Percentiles rank a stretch among this genome's conserved stretches.
Evolutionary conservation across 2,888 invertebrate genomes (phyloP).

Genomic region (Cheilosia scutellata): DNA sequence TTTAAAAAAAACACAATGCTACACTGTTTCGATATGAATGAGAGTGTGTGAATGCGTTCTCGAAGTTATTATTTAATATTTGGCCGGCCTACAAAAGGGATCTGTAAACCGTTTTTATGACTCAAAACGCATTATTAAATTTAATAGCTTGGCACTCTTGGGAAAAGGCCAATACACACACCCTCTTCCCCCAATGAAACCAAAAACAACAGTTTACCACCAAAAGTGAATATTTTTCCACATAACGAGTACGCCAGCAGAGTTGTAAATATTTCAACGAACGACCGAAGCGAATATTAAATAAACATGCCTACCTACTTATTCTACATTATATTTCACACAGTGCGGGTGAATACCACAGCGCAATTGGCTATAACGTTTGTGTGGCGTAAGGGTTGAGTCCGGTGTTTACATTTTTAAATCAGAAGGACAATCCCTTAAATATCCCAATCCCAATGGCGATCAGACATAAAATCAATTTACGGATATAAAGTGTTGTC

Average conservation of each 20-base stretch:
- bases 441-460: constrained; percentile 17
- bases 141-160: constrained; percentile 60
- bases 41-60: background rate
- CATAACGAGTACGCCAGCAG: constrained; percentile 26
- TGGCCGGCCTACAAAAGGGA: constrained; percentile 30
- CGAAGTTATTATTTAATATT: constrained; percentile 44
- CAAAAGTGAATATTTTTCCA: constrained; percentile 49
- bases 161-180: constrained; percentile 19
- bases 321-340: constrained; percentile 7
- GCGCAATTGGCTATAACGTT: background rate
- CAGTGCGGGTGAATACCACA: background rate
- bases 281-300: constrained; percentile 60
- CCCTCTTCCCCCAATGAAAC: background rate
- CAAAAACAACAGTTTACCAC: constrained; percentile 12
- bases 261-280: constrained; percentile 52
- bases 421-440: constrained; percentile 29
- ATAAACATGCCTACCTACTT: constrained; percentile 26
- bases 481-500: constrained; percentile 28
- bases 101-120: constrained; percentile 57
- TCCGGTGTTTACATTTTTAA: constrained; percentile 3
- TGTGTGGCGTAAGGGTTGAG: background rate
- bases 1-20: background rate
- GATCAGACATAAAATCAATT: constrained; percentile 39
- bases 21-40: background rate
- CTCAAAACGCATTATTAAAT: constrained; percentile 62